phyloP scores from a whole-genome alignment of 2,797 vertebrate species.

The Ptychadena robeensis region DNA sequence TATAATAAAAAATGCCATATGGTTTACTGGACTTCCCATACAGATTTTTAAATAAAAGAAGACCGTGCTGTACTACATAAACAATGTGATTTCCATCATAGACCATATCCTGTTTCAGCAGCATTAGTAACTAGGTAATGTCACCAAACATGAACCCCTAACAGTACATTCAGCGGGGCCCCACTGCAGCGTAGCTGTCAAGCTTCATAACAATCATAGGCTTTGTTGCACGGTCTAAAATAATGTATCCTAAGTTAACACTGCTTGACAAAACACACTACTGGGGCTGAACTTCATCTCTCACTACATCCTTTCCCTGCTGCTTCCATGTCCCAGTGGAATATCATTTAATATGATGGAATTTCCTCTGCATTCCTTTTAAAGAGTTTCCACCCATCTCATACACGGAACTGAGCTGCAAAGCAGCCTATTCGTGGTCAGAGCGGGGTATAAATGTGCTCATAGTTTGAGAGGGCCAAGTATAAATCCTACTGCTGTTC shows the following conservation, averaged over 20 bases:
- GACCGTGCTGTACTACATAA: neutral
- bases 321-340: conserved; percentile 51
- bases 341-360: conserved; percentile 60
- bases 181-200: conserved; percentile 3
- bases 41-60: neutral
- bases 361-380: conserved; percentile 61
- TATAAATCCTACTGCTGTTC: conserved; percentile 16
- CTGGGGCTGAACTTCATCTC: conserved; percentile 35
- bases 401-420: conserved; percentile 23
- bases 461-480: conserved; percentile 14
- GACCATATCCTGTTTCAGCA: conserved; percentile 18
- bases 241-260: conserved; percentile 29
- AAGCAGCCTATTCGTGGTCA: conserved; percentile 25
- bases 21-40: neutral
- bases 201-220: conserved; percentile 16
- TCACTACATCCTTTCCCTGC: conserved; percentile 49
- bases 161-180: neutral
- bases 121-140: conserved; percentile 20
- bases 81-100: conserved; percentile 24
- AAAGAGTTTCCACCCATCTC: conserved; percentile 51
- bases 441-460: conserved; percentile 24
- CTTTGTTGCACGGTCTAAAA: conserved; percentile 36
- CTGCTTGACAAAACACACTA: conserved; percentile 35
- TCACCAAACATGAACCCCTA: conserved; percentile 31
- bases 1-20: too few relatives aligned